Evolutionary conservation across 2,113 vertebrate species (phyloP).

Genomic region (Centrocercus urophasianus): DNA sequence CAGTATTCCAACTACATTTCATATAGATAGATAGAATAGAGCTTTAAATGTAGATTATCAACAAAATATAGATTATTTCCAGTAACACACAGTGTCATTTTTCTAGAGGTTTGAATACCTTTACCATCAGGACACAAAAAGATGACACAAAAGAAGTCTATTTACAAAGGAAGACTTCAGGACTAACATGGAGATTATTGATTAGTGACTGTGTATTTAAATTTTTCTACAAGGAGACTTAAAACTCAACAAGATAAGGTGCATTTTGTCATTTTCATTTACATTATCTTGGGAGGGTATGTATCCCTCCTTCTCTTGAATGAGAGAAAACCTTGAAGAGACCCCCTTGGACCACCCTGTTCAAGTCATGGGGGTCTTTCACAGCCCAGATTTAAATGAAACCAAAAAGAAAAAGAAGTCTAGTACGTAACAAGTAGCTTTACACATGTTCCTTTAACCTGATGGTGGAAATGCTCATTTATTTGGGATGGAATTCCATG

Average conservation of each 20-base stretch:
- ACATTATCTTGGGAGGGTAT: not conserved
- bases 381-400: not conserved
- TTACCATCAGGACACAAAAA: not conserved
- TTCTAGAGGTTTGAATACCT: not conserved
- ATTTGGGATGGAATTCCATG: constrained; percentile 9
- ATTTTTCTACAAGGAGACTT: not conserved
- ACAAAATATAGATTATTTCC: not conserved
- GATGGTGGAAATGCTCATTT: not conserved
- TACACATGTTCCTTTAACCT: not conserved
- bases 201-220: not conserved
- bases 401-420: not conserved
- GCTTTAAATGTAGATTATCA: not conserved
- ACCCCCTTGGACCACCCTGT: rapidly evolving
- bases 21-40: not conserved
- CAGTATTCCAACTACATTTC: not conserved
- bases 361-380: not conserved
- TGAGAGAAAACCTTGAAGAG: not conserved
- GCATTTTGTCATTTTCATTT: not conserved
- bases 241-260: not conserved
- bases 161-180: not conserved
- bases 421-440: not conserved
- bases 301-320: not conserved
- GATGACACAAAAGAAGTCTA: not conserved
- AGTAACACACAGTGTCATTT: not conserved
- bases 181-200: not conserved